These are phyloP conservation scores for Diarsia mendica DNA, from an alignment of 2,888 invertebrate genomes.

Conservation along the genomic window DNA sequence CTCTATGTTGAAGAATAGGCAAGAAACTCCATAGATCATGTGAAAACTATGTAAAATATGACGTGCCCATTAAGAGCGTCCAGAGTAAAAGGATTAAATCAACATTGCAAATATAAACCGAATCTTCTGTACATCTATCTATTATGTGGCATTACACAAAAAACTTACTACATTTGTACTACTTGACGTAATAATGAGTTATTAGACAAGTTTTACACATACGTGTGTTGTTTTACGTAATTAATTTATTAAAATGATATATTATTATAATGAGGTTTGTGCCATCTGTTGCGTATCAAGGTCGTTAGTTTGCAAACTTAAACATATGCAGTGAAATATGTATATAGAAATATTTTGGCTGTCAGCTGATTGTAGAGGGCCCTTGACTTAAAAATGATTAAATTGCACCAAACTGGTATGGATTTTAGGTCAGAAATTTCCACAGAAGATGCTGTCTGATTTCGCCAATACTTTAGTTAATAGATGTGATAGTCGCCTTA, in stretches of 20 bases:
- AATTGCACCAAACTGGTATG: too few relatives aligned
- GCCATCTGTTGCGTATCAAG: conserved; percentile 59
- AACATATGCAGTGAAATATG: conserved; percentile 7
- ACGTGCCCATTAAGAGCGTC: too few relatives aligned
- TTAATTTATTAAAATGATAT: conserved; percentile 35
- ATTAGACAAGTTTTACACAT: conserved; percentile 42
- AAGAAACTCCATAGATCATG: too few relatives aligned
- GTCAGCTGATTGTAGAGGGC: background rate
- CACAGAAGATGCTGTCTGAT: too few relatives aligned
- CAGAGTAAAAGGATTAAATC: too few relatives aligned
- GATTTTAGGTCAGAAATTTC: too few relatives aligned
- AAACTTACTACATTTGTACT: conserved; percentile 34
- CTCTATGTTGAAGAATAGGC: too few relatives aligned
- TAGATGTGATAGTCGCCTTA: too few relatives aligned
- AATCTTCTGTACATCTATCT: background rate
- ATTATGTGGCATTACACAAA: background rate
- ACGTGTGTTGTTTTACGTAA: conserved; percentile 36
- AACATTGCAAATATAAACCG: background rate
- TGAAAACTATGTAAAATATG: too few relatives aligned
- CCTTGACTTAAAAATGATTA: too few relatives aligned
- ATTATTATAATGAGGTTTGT: conserved; percentile 29
- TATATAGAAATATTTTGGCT: background rate
- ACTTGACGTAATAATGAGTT: conserved; percentile 44
- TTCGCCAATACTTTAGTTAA: too few relatives aligned
- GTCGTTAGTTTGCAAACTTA: conserved; percentile 42